Evolutionary conservation across 2,888 invertebrate species (phyloP), one percentile per base, ranked within the genome.

Genomic region (Chironomus riparius): DNA sequence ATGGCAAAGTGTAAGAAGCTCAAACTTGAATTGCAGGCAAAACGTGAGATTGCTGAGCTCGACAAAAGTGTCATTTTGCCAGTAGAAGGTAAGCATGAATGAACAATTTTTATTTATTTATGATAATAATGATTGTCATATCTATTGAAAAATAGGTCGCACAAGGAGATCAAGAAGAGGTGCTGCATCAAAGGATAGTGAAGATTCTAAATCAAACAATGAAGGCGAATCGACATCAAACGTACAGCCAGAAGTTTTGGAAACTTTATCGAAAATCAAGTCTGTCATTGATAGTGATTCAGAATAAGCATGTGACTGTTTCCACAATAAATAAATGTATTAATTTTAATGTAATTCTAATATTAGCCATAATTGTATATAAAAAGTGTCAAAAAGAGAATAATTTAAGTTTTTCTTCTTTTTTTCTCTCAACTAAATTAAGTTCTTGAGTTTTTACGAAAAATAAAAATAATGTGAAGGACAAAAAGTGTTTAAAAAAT

Each of bases 11-110:
- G 74, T 15, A 65, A 68, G n/a, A 56, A 68, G n/a, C 22, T 74
- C 13, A 47, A 28, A 65, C 68, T 47, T 4, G 74, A 74, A 12
- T 7, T 74, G 7, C 74, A 74, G 65, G 68, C 68, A 6, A 74
- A 74, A 28, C 47, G 74, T 21, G 74, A 74, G 65, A 74, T n/a
- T 48, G 68, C 65, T 24, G 74, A 74, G 38, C 50, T 74, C 12
- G 74, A 74, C 21, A 74, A 47, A 22, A 74, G 74, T 48, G 65
- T 68, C 18, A 74, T 74, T 22, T 68, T 74, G 6, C n/a, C 13
- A 2, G 7, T n/a, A 6, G 74, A 68, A 74, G 74, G 74, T 68
- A 22, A 48, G 47, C 6, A 2, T 5, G 28, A 4, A 12, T 18
- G n/a, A 28, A 12, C 1, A 5, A 3, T 2, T 4, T 68, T 38